phyloP scores from a whole-genome alignment of 2,888 invertebrate species.

The Macrophya annulata region DNA sequence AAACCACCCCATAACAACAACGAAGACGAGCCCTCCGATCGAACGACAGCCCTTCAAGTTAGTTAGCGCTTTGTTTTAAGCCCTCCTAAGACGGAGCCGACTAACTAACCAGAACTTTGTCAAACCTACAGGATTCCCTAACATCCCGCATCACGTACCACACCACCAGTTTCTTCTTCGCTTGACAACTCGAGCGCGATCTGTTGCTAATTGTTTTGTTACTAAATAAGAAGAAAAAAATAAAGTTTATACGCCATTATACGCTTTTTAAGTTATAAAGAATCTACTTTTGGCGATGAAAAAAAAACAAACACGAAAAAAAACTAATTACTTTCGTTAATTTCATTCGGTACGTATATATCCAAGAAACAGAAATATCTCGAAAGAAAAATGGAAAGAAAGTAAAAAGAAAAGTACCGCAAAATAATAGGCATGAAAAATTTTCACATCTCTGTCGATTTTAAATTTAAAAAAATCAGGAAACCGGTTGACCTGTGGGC shows the following conservation, averaged over 20 bases:
- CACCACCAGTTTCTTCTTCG: conserved; percentile 7
- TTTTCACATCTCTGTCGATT: too few species aligned
- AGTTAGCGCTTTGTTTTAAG: conserved; percentile 45
- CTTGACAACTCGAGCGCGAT: conserved; percentile 22
- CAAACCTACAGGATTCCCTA: not conserved
- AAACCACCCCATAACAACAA: not conserved
- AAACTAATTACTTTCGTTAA: too few species aligned
- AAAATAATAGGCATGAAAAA: too few species aligned
- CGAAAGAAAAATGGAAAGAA: too few species aligned
- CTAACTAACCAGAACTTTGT: conserved; percentile 36
- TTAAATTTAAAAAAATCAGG: too few species aligned
- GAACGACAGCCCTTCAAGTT: conserved; percentile 44
- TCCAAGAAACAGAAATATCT: too few species aligned
- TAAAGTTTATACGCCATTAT: not conserved
- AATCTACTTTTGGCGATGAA: not conserved
- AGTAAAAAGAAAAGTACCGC: too few species aligned
- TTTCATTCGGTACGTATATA: too few species aligned
- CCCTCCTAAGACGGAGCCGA: conserved; percentile 30
- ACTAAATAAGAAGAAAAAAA: not conserved
- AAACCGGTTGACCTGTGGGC: too few species aligned
- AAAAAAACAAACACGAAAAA: not conserved
- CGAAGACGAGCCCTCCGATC: conserved; percentile 25
- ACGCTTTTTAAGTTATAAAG: not conserved
- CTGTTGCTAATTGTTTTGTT: conserved; percentile 13
- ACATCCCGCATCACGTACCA: conserved; percentile 14